phyloP scores from a whole-genome alignment of 2,113 vertebrate species.

The Choloepus hoffmanni region DNA sequence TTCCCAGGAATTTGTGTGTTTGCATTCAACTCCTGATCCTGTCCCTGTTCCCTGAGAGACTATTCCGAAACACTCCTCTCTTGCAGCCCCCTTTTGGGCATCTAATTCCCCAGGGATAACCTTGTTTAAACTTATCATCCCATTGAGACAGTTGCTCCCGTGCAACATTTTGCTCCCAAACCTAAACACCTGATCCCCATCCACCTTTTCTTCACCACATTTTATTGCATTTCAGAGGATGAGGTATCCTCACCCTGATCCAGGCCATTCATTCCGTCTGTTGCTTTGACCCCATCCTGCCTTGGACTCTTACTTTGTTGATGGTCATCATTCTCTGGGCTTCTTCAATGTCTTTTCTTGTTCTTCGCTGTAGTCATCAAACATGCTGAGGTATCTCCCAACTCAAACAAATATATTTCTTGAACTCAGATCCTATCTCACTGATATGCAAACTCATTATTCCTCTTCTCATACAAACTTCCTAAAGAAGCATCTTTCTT shows the following conservation, averaged over 20 bases:
- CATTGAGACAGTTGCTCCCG: not conserved
- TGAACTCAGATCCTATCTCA: constrained; percentile 15
- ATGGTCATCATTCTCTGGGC: not conserved
- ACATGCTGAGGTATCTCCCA: constrained; percentile 18
- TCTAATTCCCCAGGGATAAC: not conserved
- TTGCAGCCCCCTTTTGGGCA: not conserved
- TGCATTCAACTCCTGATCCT: not conserved
- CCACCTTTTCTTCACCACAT: not conserved
- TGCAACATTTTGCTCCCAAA: not conserved
- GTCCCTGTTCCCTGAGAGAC: not conserved
- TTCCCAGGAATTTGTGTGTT: not conserved
- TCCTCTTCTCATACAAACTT: not conserved
- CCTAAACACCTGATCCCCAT: not conserved
- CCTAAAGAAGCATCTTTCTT: constrained; percentile 4
- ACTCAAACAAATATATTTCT: not conserved
- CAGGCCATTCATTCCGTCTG: not conserved
- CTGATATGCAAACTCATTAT: not conserved
- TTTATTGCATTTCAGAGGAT: not conserved
- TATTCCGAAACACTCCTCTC: not conserved
- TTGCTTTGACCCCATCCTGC: not conserved
- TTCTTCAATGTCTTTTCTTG: not conserved
- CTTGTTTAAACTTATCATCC: not conserved
- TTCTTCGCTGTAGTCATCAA: not conserved
- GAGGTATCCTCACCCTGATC: not conserved
- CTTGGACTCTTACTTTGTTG: not conserved